Evolutionary conservation across 1,140 invertebrate genomes (phyloP).

Genomic region (Cyclargus thomasi): DNA sequence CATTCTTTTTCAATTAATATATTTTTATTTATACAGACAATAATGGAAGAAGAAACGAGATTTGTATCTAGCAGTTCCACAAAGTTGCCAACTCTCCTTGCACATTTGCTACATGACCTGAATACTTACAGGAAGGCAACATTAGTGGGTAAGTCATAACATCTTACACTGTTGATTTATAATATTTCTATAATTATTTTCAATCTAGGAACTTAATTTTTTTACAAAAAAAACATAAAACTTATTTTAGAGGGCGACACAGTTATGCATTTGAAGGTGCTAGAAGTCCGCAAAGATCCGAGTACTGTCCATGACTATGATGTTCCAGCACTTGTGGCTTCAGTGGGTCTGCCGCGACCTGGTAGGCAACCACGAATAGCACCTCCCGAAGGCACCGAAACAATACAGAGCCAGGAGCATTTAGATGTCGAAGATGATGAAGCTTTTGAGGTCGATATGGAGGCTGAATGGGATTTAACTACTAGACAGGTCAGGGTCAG

Average conservation of each 20-base stretch:
- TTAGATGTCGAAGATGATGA: conserved; percentile 48
- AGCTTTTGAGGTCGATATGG: conserved; percentile 49
- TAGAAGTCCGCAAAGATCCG: conserved; percentile 85
- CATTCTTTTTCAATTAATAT: no score
- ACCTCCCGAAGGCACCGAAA: conserved; percentile 33
- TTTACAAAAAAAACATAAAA: no score
- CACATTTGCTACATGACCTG: conserved; percentile 85
- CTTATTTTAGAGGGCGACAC: conserved; percentile 82
- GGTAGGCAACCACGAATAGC: conserved; percentile 33
- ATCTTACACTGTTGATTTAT: no score
- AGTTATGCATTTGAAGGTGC: conserved; percentile 87
- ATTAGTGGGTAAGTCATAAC: conserved; percentile 78
- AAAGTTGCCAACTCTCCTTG: conserved; percentile 83
- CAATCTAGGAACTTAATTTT: no score
- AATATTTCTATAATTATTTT: no score
- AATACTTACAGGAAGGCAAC: conserved; percentile 87
- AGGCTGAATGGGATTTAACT: conserved; percentile 89
- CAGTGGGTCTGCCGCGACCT: conserved; percentile 72
- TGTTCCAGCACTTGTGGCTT: conserved; percentile 89
- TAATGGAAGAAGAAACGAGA: conserved; percentile 87
- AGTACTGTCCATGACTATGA: conserved; percentile 90
- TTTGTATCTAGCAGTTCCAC: conserved; percentile 83
- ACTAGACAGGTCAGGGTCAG: conserved; percentile 89
- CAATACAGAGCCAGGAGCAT: conserved; percentile 37
- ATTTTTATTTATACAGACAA: conserved; percentile 74